A percentile compares a stretch with the other conserved stretches of the same genome.
Conservation (phyloP, 37 sponge, comb jelly and placozoan species). For the Spongilla lacustris region DNA sequence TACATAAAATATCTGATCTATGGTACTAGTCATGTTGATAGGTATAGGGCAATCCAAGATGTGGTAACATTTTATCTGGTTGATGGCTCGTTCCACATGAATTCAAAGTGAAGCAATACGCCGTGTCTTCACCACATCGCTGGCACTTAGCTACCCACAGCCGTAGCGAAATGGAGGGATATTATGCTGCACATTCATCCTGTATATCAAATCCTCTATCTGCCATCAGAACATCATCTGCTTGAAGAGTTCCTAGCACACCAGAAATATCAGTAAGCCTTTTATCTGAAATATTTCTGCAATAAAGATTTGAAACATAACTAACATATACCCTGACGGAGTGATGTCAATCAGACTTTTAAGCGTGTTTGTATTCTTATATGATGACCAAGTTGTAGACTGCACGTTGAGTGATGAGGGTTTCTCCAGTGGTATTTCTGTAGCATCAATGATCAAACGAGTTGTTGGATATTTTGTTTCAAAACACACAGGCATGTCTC, state of each 20-base stretch:
- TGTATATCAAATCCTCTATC: constrained; percentile 47
- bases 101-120: constrained; percentile 63
- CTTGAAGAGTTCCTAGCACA: constrained; percentile 40
- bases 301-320: constrained; percentile 53
- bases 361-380: constrained; percentile 55
- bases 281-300: constrained; percentile 53
- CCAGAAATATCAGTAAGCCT: constrained; percentile 26
- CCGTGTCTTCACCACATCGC: constrained; percentile 38
- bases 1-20: constrained; percentile 49
- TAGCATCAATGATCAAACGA: constrained; percentile 52
- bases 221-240: constrained; percentile 63
- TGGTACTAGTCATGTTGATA: constrained; percentile 13
- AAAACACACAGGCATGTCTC: constrained; percentile 27
- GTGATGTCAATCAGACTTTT: constrained; percentile 62
- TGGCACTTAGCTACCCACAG: constrained; percentile 27
- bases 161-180: constrained; percentile 62
- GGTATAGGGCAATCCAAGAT: constrained; percentile 59
- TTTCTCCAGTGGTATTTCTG: constrained; percentile 41
- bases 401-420: constrained; percentile 42
- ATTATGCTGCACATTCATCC: constrained; percentile 24
- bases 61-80: constrained; percentile 54
- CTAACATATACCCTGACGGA: constrained; percentile 50
- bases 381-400: constrained; percentile 46
- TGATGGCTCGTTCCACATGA: constrained; percentile 65
- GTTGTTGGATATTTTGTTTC: constrained; percentile 16